Base-by-base conservation (phyloP, 2,113 vertebrate genomes). In the Tricholaema leucomelas region DNA sequence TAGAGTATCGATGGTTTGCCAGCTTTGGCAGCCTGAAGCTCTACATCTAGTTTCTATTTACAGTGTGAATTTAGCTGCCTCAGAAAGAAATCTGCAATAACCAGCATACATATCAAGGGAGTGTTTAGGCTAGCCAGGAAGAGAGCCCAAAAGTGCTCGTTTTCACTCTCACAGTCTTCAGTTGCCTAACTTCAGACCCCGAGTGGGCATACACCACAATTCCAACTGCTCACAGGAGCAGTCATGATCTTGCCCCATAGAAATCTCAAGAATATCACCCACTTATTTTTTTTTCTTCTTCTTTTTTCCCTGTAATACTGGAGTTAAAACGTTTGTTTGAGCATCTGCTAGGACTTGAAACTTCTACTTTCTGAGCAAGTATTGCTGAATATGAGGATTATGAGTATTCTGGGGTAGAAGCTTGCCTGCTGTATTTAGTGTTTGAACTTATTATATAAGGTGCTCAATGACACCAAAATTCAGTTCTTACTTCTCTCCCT, bases 121-220 rank as follows among this genome's bases (percentile, higher is more conserved):
- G 0, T 24, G 15, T 69, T 60, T 38, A 81, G 60, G 23, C 8
- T 35, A 55, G 24, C 18, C 40, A 80, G 64, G 84, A 78, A 67
- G 8, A 50, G 9, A 72, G 7, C 14, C 42, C 1, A 1, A n/a
- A 82, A 54, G 7, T 58, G 4, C 15, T 3, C 6, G 15, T 72
- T 89, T 72, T 64, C 35, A 69, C 30, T 54, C 4, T 64, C 15
- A 28, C 15, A 21, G 24, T 33, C 35, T 56, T 76, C n/a, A 23
- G 4, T 25, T 75, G 18, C 48, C 9, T 42, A 23, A 36, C 5
- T 66, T 88, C 31, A 55, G 38, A 24, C n/a, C 15, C 21, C 35
- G 50, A 65, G 42, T 31, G 4, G 28, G 21, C 7, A 59, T 0
- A 0, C 19, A 33, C 28, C 60, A 44, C 20, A 71, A 46, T 56